phyloP scores from a whole-genome alignment of 2,797 vertebrate genomes.

The Aplochiton taeniatus region DNA sequence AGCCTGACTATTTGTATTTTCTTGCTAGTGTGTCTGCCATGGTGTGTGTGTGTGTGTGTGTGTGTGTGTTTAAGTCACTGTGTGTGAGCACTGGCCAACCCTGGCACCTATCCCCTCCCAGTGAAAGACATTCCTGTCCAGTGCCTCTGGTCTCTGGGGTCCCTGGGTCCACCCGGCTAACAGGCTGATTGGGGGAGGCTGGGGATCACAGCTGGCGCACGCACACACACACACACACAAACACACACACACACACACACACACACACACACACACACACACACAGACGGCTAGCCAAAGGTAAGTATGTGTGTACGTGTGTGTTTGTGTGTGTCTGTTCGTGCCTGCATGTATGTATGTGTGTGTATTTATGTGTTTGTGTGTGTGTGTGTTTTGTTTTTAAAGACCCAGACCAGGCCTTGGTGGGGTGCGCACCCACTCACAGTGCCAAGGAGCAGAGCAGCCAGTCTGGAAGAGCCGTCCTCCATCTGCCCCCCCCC shows the following conservation, averaged over 20 bases:
- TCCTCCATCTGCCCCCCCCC: too few relatives aligned
- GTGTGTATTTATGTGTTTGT: not conserved
- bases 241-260: not conserved
- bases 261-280: not conserved
- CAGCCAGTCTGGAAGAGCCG: constrained; percentile 43
- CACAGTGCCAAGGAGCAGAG: constrained; percentile 57
- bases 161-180: constrained; percentile 58
- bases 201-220: constrained; percentile 65
- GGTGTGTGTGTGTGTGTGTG: constrained; percentile 8
- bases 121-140: constrained; percentile 78
- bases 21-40: constrained; percentile 25
- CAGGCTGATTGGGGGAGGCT: constrained; percentile 29
- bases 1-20: not conserved
- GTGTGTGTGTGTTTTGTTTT: not conserved
- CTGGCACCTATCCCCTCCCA: constrained; percentile 41
- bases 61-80: constrained; percentile 24
- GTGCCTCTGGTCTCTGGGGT: constrained; percentile 77
- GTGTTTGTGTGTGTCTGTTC: constrained; percentile 8
- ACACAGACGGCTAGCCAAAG: not conserved
- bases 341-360: not conserved
- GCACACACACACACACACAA: constrained; percentile 52
- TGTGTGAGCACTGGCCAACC: constrained; percentile 21
- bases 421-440: constrained; percentile 25
- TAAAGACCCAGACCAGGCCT: too few relatives aligned
- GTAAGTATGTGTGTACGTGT: not conserved